Base-by-base conservation (phyloP, 2,888 invertebrate genomes). In the Dusona sp. region DNA sequence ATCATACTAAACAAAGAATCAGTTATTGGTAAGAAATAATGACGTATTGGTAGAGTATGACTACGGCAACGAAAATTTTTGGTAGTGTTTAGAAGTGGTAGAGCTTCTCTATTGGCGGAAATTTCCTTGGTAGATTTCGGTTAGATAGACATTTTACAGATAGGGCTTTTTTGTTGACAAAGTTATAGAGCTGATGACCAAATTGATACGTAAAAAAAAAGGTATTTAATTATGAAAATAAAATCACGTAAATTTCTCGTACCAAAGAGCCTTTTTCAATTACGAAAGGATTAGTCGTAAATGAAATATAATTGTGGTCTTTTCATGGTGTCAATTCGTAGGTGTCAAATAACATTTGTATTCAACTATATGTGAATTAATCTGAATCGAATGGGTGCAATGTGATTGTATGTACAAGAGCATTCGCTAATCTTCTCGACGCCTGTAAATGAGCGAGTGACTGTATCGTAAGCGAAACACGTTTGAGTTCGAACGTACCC, bases 401-500 rank as follows among this genome's bases (percentile, higher is more conserved):
- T 33, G 48, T 67, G 51, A 48, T 51, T 61, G 61, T 61, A 61
- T 67, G 54, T 67, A 25, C 8, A 16, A 29, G 29, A 29, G 57
- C 33, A 54, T 57, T 42, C 19, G 67, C 29, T 42, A 48, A 79
- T 79, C 72, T 79, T 74, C 38, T 73, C 57, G 68, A 74, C 64
- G 79, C 65, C 79, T 79, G 84, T 67, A 84, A 84, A 84, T 75
- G 84, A 79, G 68, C 84, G 73, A 84, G 67, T 45, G 68, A 68
- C 61, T 57, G 67, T 84, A 84, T 79, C 79, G 61, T 25, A 29
- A 51, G 79, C 45, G 54, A 70, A 80, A 73, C 72, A 79, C 67
- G 48, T 70, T 73, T 45, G 25, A 38, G 68, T 57, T 78, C 54
- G 72, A 68, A 68, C 67, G 74, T 79, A 79, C 70, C 13, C 45